These are phyloP conservation scores for Penaeus japonicus DNA, from an alignment of 1,140 invertebrate species.

Conservation along the genomic window DNA sequence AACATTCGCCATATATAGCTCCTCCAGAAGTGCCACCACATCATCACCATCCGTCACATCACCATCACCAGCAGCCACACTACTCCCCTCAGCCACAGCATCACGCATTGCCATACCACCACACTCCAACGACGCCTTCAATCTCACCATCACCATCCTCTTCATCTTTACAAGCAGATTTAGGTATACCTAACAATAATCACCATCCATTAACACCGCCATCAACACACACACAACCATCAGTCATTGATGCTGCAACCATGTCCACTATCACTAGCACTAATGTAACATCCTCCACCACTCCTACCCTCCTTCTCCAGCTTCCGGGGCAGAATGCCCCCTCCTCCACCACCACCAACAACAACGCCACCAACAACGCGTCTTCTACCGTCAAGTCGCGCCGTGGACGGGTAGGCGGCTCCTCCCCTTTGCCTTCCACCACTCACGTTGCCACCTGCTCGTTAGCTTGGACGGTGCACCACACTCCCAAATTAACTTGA, in stretches of 20 bases:
- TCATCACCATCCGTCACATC: conserved; percentile 52
- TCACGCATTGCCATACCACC: conserved; percentile 46
- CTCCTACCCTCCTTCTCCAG: conserved; percentile 49
- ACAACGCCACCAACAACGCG: conserved; percentile 54
- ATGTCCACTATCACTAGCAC: conserved; percentile 46
- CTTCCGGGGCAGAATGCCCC: conserved; percentile 49
- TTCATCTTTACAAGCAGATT: conserved; percentile 44
- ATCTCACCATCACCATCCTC: conserved; percentile 48
- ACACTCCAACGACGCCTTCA: conserved; percentile 34
- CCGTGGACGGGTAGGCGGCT: conserved; percentile 54
- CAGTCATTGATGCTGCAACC: conserved; percentile 33
- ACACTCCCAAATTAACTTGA: conserved; percentile 47
- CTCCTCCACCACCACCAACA: conserved; percentile 46
- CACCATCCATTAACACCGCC: conserved; percentile 46
- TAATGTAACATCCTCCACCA: conserved; percentile 47
- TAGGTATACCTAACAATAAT: conserved; percentile 49
- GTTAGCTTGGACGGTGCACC: conserved; percentile 54
- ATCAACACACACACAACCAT: conserved; percentile 24
- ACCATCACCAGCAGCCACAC: conserved; percentile 23
- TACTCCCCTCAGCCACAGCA: conserved; percentile 54
- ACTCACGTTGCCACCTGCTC: conserved; percentile 56
- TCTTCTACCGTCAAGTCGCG: conserved; percentile 57
- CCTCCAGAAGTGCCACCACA: conserved; percentile 54
- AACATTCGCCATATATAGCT: conserved; percentile 37
- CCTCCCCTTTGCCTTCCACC: conserved; percentile 53